Evolutionary conservation across 64 coral and sea anemone genomes (phyloP), one percentile per base, ranked within the genome.

Genomic region (Stichodactyla helianthus): DNA sequence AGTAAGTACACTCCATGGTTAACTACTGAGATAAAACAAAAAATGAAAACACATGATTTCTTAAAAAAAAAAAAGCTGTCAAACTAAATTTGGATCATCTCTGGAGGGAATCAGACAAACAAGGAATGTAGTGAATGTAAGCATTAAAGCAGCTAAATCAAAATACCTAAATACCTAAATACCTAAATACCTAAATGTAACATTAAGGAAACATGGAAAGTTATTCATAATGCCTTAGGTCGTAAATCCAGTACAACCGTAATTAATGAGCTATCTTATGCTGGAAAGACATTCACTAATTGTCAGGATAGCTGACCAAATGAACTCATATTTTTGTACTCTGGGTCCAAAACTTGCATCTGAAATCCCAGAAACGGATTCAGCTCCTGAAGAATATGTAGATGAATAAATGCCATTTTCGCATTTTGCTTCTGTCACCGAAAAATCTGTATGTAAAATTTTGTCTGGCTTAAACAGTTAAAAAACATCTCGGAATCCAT

Each of bases 121-220:
- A 55, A 87, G 89, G 68, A 91, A 95, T 89, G 70, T 79, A 82
- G 79, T 70, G 19, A 91, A 91, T 53, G 91, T 88, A 82, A 25
- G 85, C 9, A 91, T 91, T 23, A 86, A 91, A 85, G 71, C 18
- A 56, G 82, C 86, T 14, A 95, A 95, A 95, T 86, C 86, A 58
- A 86, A 88, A 85, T 95, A 95, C 55, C 89, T 90, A 51, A 94
- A 50, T 59, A 55, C 56, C 52, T n/a, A n/a, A 89, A 86, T 80
- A 59, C 87, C 27, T 84, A 86, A 67, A 78, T 52, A 83, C 82
- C 63, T 50, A 90, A 58, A 67, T 79, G 90, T 11, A 64, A 88
- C 59, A 78, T 58, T 55, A 54, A 53, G 9, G 88, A 92, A 79
- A 84, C 86, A n/a, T 52, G 74, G 90, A 78, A 87, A 88, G 35